A percentile compares a stretch with the other conserved stretches of the same genome.
Evolutionary conservation across 2,113 vertebrate species (phyloP).

Genomic region (Lonchura striata): DNA sequence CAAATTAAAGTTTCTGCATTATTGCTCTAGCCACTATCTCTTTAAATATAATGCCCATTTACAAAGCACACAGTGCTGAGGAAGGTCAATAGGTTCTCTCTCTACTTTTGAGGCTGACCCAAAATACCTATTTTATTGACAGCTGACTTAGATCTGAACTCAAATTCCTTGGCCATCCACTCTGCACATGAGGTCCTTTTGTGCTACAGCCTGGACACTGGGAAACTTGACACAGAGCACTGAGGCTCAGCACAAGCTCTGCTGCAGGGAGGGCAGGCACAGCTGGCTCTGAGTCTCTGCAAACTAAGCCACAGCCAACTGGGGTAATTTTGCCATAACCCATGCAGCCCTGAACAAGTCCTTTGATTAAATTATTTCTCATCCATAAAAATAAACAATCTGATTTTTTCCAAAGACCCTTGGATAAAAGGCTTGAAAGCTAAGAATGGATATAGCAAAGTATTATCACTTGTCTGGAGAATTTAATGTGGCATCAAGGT

Average conservation of each 20-base stretch:
- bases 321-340: not conserved
- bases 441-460: not conserved
- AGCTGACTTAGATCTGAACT: not conserved
- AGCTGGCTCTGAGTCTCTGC: not conserved
- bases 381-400: not conserved
- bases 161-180: not conserved
- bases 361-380: not conserved
- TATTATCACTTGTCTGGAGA: not conserved
- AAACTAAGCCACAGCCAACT: not conserved
- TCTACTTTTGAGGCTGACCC: not conserved
- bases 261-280: not conserved
- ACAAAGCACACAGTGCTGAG: not conserved
- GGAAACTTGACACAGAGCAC: accelerated
- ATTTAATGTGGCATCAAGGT: not conserved
- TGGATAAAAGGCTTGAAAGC: not conserved
- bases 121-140: not conserved
- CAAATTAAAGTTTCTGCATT: not conserved
- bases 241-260: not conserved
- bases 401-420: not conserved
- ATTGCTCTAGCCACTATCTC: not conserved
- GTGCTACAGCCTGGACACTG: not conserved
- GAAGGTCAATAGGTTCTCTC: not conserved
- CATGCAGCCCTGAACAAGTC: not conserved
- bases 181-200: not conserved
- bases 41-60: not conserved